These are phyloP conservation scores for Ianthella basta DNA, from an alignment of 37 sponge, comb jelly and placozoan genomes.

Conservation along the genomic window DNA sequence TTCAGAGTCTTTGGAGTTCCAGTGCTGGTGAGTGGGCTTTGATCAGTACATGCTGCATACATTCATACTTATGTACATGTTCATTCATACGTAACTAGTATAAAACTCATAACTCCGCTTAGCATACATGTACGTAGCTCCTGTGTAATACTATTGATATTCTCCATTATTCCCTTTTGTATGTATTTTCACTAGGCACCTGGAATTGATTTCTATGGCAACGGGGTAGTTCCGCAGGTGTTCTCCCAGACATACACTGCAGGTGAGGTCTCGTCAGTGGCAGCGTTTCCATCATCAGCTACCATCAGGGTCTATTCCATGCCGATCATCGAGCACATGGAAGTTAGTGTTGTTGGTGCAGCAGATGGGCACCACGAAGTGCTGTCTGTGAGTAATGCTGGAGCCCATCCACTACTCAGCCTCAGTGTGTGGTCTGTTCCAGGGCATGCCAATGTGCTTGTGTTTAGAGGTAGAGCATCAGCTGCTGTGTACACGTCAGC, in stretches of 20 bases:
- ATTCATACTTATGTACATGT: too few relatives aligned
- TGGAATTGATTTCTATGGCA: constrained; percentile 47
- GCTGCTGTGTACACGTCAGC: constrained; percentile 49
- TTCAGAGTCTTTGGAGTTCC: constrained; percentile 19
- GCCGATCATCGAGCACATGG: constrained; percentile 54
- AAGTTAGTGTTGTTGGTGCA: constrained; percentile 25
- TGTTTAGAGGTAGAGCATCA: constrained; percentile 52
- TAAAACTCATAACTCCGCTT: neutral
- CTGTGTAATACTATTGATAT: neutral
- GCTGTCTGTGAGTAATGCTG: constrained; percentile 4
- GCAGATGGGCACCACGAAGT: constrained; percentile 50
- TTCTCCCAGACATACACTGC: constrained; percentile 45
- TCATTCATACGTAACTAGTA: too few relatives aligned
- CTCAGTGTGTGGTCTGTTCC: neutral
- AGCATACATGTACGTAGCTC: too few relatives aligned
- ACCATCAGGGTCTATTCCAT: constrained; percentile 37
- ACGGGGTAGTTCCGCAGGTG: neutral
- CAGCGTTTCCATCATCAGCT: constrained; percentile 26
- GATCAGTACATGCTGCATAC: neutral
- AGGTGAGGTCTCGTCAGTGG: constrained; percentile 47
- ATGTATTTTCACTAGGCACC: too few relatives aligned
- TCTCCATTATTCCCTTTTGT: neutral
- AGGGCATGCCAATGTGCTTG: constrained; percentile 25
- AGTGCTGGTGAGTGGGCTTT: constrained; percentile 8
- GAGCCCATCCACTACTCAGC: constrained; percentile 45